Base-by-base conservation (phyloP, 2,888 invertebrate species). In the Marronus borbonicus region DNA sequence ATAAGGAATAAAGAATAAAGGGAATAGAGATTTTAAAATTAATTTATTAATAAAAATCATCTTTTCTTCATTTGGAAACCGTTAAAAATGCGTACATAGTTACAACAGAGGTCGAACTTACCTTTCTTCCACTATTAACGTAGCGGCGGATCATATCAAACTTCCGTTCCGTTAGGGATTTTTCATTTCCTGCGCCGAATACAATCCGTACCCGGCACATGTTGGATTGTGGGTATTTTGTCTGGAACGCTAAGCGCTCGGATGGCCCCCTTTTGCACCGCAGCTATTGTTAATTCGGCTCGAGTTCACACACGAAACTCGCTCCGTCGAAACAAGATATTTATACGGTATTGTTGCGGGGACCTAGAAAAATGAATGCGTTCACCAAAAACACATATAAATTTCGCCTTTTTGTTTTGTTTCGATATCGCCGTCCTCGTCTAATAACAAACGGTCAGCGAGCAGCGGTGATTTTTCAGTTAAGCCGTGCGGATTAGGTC, bases 161-260 rank as follows among this genome's bases (percentile, higher is more conserved):
- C 80, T 83, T 82, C 82, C 81, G 83, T 83, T 80, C 80, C 81
- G 82, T 79, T 78, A 80, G 82, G 83, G 83, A 84, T 83, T 85
- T 85, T 84, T 85, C 85, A 85, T 85, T 85, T 85, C 85, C 85
- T 82, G 82, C 80, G 70, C 80, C 79, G 82, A 84, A 84, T 84
- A 82, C 83, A 82, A 82, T 82, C 81, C 76, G 31, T 14, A 10
- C 55, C 55, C 55, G 50, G 77, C 83, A 82, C 83, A 83, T 83
- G 83, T 83, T 82, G 83, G 83, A 84, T 83, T 81, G 83, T 78
- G 79, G 81, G 81, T 80, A 82, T 83, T 84, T 84, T 84, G 83
- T 81, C 81, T 80, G 76, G 58, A 78, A 55, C 80, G 76, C 72
- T 76, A 65, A 76, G 36, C 77, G 62, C 77, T 58, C 36, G 55